A percentile compares a stretch with the other conserved stretches of the same genome.
Conservation (phyloP, 2,797 vertebrate genomes). For the Aplochiton taeniatus region DNA sequence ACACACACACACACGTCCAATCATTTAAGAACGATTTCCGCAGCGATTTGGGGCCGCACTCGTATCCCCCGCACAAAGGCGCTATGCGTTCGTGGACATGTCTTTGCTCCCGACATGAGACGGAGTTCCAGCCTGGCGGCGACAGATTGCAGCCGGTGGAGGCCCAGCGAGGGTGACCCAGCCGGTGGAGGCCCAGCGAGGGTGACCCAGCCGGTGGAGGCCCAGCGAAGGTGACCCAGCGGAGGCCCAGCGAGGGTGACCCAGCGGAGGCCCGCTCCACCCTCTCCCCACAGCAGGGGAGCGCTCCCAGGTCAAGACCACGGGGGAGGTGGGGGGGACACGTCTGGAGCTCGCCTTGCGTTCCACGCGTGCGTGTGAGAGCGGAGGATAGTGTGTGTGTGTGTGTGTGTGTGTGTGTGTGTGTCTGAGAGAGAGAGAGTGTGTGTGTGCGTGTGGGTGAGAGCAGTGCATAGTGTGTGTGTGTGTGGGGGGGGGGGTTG, state of each 20-base stretch:
- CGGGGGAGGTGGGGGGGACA: no score
- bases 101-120: conserved; percentile 12
- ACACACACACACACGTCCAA: conserved; percentile 14
- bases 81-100: no score
- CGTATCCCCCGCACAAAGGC: no score
- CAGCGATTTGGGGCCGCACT: no score
- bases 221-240: conserved; percentile 45
- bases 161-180: conserved; percentile 45
- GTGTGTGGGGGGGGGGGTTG: background rate
- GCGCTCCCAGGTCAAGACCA: background rate
- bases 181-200: conserved; percentile 52
- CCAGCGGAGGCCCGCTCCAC: conserved; percentile 45
- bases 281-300: conserved; percentile 12
- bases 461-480: background rate
- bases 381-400: background rate
- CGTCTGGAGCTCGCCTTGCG: no score
- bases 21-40: conserved; percentile 27
- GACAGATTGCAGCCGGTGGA: conserved; percentile 55
- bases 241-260: conserved; percentile 46
- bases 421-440: conserved; percentile 10
- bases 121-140: conserved; percentile 6
- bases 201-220: conserved; percentile 32
- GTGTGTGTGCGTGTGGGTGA: no score
- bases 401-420: conserved; percentile 16
- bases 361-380: no score